Conservation (phyloP, 2,113 vertebrate species). For the Catharus fuscescens region DNA sequence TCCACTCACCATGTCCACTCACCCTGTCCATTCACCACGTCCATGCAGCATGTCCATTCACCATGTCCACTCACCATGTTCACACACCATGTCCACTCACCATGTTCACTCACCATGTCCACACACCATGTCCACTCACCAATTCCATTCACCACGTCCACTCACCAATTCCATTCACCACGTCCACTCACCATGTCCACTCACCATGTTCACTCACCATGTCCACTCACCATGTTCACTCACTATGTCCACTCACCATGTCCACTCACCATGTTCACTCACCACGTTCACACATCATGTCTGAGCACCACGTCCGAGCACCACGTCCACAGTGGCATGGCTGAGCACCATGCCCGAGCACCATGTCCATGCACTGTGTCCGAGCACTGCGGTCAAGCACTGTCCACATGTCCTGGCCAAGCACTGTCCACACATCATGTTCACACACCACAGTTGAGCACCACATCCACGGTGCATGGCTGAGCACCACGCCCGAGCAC, state of each 20-base stretch:
- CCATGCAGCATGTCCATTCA: too few relatives aligned
- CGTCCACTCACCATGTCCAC: neutral
- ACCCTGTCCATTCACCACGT: too few relatives aligned
- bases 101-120: too few relatives aligned
- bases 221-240: fast-evolving
- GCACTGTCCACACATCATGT: neutral
- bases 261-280: fast-evolving
- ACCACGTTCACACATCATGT: neutral
- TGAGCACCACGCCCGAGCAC: neutral
- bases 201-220: fast-evolving
- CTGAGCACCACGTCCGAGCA: neutral
- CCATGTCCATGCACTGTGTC: neutral
- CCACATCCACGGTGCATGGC: neutral
- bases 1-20: too few relatives aligned
- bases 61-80: too few relatives aligned
- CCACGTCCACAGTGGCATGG: neutral
- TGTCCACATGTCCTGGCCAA: neutral
- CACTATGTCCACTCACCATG: fast-evolving
- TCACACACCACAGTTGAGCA: neutral
- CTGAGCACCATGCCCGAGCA: neutral
- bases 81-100: neutral
- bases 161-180: neutral
- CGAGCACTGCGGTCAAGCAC: neutral
- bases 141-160: neutral
- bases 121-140: fast-evolving